Percentiles rank a stretch among this genome's conserved stretches.
phyloP scores from a whole-genome alignment of 2,113 vertebrate genomes.

The Zingel zingel region DNA sequence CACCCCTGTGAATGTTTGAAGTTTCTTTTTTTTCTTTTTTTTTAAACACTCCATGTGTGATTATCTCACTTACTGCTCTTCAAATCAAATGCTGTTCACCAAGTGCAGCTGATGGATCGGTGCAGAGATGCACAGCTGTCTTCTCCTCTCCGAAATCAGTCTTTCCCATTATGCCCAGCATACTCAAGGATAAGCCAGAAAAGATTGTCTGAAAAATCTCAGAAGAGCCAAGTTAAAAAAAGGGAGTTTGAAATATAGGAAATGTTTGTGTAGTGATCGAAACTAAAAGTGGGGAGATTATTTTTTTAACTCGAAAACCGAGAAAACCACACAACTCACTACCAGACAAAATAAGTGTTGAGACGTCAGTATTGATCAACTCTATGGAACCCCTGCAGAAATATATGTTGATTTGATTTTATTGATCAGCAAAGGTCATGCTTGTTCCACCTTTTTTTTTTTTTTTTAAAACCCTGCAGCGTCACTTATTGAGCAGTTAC shows the following conservation, averaged over 20 bases:
- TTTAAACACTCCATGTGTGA: conserved; percentile 31
- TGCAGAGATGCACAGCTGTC: conserved; percentile 48
- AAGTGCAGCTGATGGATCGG: conserved; percentile 26
- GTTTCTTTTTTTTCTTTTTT: background rate
- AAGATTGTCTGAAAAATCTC: conserved; percentile 17
- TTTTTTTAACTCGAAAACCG: background rate
- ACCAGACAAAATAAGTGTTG: conserved; percentile 19
- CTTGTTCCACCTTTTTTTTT: conserved; percentile 23
- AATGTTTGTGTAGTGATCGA: conserved; percentile 15
- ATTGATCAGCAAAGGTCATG: conserved; percentile 26
- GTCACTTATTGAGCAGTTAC: conserved; percentile 1
- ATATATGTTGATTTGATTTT: conserved; percentile 32
- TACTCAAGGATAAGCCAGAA: conserved; percentile 13
- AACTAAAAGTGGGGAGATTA: background rate
- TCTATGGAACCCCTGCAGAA: conserved; percentile 35
- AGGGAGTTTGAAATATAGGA: conserved; percentile 23
- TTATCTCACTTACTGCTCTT: conserved; percentile 45
- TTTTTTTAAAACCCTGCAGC: no score
- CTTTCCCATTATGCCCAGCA: conserved; percentile 24
- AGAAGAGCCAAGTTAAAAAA: background rate
- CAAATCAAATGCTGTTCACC: conserved; percentile 53
- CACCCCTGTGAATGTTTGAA: conserved; percentile 36
- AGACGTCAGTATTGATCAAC: conserved; percentile 37
- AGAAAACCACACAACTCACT: conserved; percentile 13
- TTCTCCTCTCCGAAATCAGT: conserved; percentile 48